A percentile compares a stretch with the other conserved stretches of the same genome.
These are phyloP conservation scores for Crambe crambe DNA, from an alignment of 37 sponge, comb jelly and placozoan species.

Conservation along the genomic window DNA sequence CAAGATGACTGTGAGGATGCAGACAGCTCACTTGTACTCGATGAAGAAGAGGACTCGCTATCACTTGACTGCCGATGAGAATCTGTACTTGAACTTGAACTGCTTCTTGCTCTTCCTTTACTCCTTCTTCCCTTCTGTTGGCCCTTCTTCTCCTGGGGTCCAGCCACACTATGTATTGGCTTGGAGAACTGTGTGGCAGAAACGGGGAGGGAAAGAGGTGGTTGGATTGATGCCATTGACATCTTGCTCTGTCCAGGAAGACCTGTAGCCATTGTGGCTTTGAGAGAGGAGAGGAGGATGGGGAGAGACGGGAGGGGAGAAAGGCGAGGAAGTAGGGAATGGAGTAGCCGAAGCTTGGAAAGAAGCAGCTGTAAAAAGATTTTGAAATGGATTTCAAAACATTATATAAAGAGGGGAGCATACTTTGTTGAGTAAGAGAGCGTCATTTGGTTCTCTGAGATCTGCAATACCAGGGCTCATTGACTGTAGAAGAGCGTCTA, in stretches of 20 bases:
- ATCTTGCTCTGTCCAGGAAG: conserved; percentile 31
- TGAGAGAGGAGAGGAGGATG: conserved; percentile 35
- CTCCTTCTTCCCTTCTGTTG: not conserved
- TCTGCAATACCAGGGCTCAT: not conserved
- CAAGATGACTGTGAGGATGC: not conserved
- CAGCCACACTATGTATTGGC: conserved; percentile 10
- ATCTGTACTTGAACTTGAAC: not conserved
- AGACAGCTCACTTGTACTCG: not conserved
- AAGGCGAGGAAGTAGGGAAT: conserved; percentile 11
- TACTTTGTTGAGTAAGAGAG: conserved; percentile 3
- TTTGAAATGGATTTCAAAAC: not conserved
- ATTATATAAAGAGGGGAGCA: not conserved
- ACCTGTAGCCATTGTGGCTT: conserved; percentile 31
- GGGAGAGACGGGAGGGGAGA: conserved; percentile 9
- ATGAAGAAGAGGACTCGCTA: not conserved
- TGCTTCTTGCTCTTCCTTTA: not conserved
- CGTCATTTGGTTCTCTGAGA: not conserved
- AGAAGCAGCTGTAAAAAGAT: conserved; percentile 15
- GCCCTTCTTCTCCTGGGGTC: conserved; percentile 1
- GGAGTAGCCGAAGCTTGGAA: conserved; percentile 27
- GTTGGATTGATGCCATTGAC: conserved; percentile 3
- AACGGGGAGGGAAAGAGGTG: conserved; percentile 12
- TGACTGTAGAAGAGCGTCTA: not conserved
- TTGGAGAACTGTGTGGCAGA: not conserved
- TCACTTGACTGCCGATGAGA: conserved; percentile 4